Base-by-base conservation (phyloP, 2,113 vertebrate genomes). In the Paracanthobrama guichenoti region DNA sequence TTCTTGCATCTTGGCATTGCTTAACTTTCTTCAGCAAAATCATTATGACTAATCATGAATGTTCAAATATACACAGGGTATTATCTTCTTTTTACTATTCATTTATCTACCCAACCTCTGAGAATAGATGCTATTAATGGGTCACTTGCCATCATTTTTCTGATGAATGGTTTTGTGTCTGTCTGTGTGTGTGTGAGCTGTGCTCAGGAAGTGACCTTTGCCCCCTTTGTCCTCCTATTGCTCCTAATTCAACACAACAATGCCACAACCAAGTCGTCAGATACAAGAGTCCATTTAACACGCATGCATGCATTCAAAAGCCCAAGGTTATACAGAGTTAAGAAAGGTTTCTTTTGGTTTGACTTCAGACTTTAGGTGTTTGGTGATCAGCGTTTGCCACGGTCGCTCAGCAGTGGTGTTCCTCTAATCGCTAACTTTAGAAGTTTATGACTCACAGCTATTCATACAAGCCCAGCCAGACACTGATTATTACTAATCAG, bases 191-290 rank as follows among this genome's bases (percentile, higher is more conserved):
- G 71, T 59, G 67, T 18, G 72, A 24, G 46, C 60, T 72, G 72
- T 67, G 78, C 59, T 75, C 80, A 87, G 82, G 88, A 85, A 82
- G 84, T 84, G 86, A 82, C 82, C 82, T 86, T 76, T 86, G 57
- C 46, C 57, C 79, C 72, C 69, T 10, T 74, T 81, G 35, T 69
- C 59, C 66, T 73, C 53, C 50, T n/a, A 24, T 83, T 69, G 60
- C 39, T 84, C 60, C 42, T 87, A 82, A 77, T 72, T 78, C 73
- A 81, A 85, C 62, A 82, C 53, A 82, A 78, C 64, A 87, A 62
- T 20, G 55, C 69, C 75, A 76, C 80, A 69, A 60, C 14, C 55
- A 64, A 79, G 77, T 20, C 26, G 57, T 69, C 16, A 35, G 55
- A 57, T 26, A 62, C 59, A 42, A 75, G 66, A 78, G 62, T 78